phyloP scores from a whole-genome alignment of 2,888 invertebrate species.

The Dryobotodes eremita region DNA sequence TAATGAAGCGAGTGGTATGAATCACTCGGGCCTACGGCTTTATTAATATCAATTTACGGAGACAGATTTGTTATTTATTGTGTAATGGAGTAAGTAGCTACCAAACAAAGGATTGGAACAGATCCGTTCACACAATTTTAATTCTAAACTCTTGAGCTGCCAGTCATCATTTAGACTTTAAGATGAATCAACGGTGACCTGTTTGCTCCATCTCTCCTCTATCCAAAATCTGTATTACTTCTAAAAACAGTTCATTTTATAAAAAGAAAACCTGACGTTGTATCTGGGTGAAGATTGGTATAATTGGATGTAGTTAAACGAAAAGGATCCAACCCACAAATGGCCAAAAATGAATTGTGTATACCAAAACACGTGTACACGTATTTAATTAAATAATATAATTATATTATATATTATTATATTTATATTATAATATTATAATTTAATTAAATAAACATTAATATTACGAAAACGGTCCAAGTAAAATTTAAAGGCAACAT shows the following conservation, averaged over 20 bases:
- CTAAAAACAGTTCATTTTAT: not conserved
- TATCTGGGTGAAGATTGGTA: not conserved
- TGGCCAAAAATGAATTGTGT: no score
- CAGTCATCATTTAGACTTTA: conserved; percentile 31
- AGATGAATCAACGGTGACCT: not conserved
- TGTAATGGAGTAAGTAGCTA: conserved; percentile 26
- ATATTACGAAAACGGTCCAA: no score
- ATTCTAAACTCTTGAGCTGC: conserved; percentile 25
- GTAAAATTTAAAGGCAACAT: no score
- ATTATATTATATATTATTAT: no score
- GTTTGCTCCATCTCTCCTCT: not conserved
- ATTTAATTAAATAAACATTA: no score
- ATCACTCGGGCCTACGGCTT: conserved; percentile 33
- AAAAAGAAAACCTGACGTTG: not conserved
- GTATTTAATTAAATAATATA: no score
- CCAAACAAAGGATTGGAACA: conserved; percentile 44
- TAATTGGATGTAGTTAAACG: no score
- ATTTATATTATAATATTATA: no score
- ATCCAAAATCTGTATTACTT: not conserved
- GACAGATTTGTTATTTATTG: conserved; percentile 55
- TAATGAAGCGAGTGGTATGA: conserved; percentile 42
- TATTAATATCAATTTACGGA: conserved; percentile 54
- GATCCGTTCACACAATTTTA: conserved; percentile 13
- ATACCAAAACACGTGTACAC: no score
- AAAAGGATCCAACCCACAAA: no score